These are phyloP conservation scores for Eulimnadia texana DNA, from an alignment of 1,140 invertebrate genomes.

Conservation along the genomic window DNA sequence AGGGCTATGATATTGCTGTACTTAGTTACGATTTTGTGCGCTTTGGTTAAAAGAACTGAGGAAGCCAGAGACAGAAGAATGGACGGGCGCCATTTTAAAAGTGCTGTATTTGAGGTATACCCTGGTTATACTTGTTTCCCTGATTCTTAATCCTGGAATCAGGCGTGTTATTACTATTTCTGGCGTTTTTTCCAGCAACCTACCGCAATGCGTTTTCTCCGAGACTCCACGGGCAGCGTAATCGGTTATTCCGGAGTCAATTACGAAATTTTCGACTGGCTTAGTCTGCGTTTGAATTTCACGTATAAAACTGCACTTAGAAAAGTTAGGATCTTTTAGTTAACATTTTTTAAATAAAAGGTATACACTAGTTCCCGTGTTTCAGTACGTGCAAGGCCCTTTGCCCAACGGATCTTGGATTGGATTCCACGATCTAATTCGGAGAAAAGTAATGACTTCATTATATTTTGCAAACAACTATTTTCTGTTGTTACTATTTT, in stretches of 20 bases:
- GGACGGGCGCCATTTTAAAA: no score
- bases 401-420: neutral
- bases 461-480: neutral
- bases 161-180: no score
- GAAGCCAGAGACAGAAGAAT: no score
- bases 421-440: neutral
- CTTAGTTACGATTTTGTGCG: no score
- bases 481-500: no score
- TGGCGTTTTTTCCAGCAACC: no score
- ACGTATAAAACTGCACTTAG: neutral
- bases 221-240: neutral
- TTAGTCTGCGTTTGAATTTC: neutral
- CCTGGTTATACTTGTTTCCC: no score
- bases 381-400: neutral
- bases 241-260: neutral
- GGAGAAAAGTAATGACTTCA: neutral
- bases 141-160: no score
- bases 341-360: neutral
- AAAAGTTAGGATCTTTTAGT: neutral
- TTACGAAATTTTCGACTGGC: neutral
- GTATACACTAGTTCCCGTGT: neutral
- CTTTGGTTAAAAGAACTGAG: no score
- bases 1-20: no score
- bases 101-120: no score
- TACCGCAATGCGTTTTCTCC: no score